phyloP scores from a whole-genome alignment of 2,113 vertebrate genomes.

The Mormoops blainvillei region DNA sequence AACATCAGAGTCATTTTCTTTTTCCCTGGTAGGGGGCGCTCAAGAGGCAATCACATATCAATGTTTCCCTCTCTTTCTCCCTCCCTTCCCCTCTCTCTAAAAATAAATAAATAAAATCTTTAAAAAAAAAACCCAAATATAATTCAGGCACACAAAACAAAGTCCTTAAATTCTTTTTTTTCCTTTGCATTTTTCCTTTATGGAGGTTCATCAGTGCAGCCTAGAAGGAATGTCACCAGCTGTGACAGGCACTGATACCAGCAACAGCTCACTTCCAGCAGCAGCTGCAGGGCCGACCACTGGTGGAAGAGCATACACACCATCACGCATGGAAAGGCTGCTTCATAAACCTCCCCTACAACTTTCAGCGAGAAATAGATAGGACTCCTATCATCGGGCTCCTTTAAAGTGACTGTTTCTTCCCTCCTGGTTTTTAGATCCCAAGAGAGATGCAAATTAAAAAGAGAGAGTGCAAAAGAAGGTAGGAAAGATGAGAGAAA shows the following conservation, averaged over 20 bases:
- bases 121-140: no score
- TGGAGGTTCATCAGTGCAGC: not conserved
- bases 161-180: not conserved
- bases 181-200: slow-evolving; percentile 2
- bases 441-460: not conserved
- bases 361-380: not conserved
- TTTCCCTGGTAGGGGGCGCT: no score
- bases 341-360: not conserved
- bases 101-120: no score
- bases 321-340: rapidly evolving
- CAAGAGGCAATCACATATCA: no score
- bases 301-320: not conserved
- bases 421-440: not conserved
- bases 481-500: not conserved
- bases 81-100: no score
- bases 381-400: not conserved
- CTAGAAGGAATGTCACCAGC: slow-evolving; percentile 24
- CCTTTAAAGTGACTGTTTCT: not conserved
- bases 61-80: no score
- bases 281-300: not conserved
- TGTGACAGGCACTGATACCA: not conserved
- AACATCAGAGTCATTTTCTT: not conserved
- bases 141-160: not conserved
- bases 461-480: not conserved
- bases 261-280: not conserved